Evolutionary conservation across 2,113 vertebrate genomes (phyloP).

Genomic region (Empidonax alnorum): DNA sequence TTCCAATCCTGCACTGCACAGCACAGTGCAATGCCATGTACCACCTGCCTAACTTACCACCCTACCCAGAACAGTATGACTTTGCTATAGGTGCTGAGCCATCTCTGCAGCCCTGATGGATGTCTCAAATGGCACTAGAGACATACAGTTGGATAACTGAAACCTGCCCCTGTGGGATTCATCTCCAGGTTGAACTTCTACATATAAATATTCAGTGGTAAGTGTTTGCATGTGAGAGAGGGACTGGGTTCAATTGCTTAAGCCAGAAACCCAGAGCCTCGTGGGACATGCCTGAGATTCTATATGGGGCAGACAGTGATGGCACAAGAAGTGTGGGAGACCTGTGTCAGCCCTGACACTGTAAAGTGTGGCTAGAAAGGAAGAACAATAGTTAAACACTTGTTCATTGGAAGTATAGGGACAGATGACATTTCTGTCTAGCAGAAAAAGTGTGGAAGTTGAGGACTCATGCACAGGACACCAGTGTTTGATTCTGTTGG

Average conservation of each 20-base stretch:
- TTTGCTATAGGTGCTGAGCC: neutral
- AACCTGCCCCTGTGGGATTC: neutral
- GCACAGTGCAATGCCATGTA: neutral
- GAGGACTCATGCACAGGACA: neutral
- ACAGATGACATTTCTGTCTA: neutral
- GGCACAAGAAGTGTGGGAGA: neutral
- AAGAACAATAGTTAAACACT: neutral
- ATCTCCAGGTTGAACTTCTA: neutral
- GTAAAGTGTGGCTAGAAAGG: neutral
- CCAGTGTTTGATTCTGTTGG: neutral
- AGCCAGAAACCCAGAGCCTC: neutral
- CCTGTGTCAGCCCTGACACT: neutral
- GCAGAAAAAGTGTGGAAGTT: neutral
- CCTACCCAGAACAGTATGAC: accelerated
- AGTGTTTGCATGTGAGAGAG: neutral
- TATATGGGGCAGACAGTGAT: neutral
- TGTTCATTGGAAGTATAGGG: neutral
- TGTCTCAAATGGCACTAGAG: neutral
- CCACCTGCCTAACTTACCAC: neutral
- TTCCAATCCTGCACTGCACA: neutral
- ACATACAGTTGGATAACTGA: accelerated
- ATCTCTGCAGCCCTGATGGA: neutral
- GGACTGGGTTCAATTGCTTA: neutral
- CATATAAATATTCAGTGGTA: neutral
- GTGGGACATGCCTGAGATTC: neutral